Evolutionary conservation across 2,888 invertebrate species (phyloP).

Genomic region (Megamerina dolium): DNA sequence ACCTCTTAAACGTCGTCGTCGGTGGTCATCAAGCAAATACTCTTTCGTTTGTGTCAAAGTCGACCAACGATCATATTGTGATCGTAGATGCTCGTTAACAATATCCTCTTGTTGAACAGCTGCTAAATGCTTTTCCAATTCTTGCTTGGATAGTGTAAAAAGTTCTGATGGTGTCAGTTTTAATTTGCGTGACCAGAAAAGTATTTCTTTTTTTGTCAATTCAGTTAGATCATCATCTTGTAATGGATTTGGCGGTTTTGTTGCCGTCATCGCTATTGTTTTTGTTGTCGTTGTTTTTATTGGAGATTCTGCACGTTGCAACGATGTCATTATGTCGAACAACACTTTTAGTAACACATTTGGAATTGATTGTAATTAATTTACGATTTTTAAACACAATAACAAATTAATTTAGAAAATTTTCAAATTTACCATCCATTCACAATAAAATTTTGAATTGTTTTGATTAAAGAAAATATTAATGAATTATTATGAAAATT

Average conservation of each 20-base stretch:
- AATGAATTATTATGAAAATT: no score
- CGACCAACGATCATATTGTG: constrained; percentile 23
- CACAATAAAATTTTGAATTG: no score
- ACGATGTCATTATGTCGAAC: neutral
- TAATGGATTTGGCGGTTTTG: constrained; percentile 11
- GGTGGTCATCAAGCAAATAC: constrained; percentile 25
- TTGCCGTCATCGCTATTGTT: neutral
- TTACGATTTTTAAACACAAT: neutral
- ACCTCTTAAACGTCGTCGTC: constrained; percentile 15
- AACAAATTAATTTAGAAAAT: no score
- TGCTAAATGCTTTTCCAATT: constrained; percentile 15
- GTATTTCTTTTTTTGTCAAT: constrained; percentile 21
- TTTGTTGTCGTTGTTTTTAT: neutral
- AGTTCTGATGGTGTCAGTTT: constrained; percentile 25
- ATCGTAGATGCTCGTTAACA: constrained; percentile 4
- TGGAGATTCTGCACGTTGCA: neutral
- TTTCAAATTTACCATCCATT: neutral
- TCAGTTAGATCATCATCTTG: constrained; percentile 22
- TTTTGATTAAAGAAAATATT: no score
- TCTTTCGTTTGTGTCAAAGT: constrained; percentile 22
- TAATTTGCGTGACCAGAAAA: constrained; percentile 27
- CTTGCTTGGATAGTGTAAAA: constrained; percentile 18
- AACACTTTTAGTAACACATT: neutral
- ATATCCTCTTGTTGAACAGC: constrained; percentile 6
- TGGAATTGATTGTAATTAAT: neutral